Conservation (phyloP, 2,113 vertebrate species). For the Phylloscopus whistleri region DNA sequence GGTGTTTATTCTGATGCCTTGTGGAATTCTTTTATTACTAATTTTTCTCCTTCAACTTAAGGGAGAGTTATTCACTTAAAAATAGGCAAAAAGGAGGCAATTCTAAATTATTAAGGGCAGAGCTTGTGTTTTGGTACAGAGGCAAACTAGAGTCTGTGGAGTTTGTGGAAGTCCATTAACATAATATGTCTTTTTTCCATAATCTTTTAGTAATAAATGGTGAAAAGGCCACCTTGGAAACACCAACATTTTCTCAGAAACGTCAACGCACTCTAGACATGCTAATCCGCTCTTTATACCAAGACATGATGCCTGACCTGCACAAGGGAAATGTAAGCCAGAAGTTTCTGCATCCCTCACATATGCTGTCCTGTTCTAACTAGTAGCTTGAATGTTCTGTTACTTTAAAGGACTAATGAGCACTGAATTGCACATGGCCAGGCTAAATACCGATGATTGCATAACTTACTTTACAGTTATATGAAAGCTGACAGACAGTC, state of each 20-base stretch:
- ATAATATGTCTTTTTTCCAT: not conserved
- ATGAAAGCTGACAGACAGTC: not conserved
- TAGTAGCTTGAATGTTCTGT: not conserved
- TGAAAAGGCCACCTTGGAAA: conserved; percentile 99
- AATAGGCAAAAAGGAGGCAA: not conserved
- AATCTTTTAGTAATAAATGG: conserved; percentile 91
- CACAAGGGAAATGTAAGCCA: conserved; percentile 82
- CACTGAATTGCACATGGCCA: not conserved
- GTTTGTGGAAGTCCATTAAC: not conserved
- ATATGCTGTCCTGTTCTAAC: not conserved
- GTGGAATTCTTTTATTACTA: not conserved
- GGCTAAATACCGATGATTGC: not conserved
- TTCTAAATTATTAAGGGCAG: not conserved
- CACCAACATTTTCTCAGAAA: conserved; percentile 97
- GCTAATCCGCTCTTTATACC: conserved; percentile 95
- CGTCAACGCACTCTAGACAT: conserved; percentile 96
- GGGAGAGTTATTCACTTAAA: not conserved
- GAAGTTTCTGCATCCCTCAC: not conserved
- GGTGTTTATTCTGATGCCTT: not conserved
- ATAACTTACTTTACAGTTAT: not conserved
- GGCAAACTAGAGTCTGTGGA: not conserved
- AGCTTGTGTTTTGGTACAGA: not conserved
- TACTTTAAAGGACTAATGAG: not conserved
- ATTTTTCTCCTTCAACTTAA: not conserved
- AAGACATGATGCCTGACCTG: conserved; percentile 94